Base-by-base conservation (phyloP, 53 echinoderm and acorn worm genomes). In the Holothuria leucospilota region DNA sequence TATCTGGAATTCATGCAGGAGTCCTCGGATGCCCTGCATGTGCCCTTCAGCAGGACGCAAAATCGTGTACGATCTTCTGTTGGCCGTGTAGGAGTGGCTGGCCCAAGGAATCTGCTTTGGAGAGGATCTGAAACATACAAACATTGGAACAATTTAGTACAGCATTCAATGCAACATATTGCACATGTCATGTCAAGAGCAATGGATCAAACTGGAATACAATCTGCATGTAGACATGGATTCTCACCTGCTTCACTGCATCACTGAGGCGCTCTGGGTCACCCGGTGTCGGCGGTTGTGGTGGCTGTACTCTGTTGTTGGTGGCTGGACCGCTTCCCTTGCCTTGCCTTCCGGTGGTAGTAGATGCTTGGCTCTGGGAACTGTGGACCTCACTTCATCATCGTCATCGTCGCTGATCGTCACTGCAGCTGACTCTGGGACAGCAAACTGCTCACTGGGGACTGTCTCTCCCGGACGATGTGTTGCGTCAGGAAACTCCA, bases 21-120 rank as follows among this genome's bases (percentile, higher is more conserved):
- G 74, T 53, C 73, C 75, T 73, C 74, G 67, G n/a, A n/a, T n/a
- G n/a, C n/a, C n/a, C n/a, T n/a, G 86, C 75, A 86, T 86, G 67
- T 86, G 86, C 67, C 87, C 87, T 70, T 87, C 87, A 77, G 78
- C 65, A 49, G 78, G 87, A 38, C 87, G 78, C 26, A 87, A 87
- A 87, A 87, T 87, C 66, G 71, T 78, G 60, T 59, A 59, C 60
- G 60, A 59, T 59, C 60, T 59, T 59, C 60, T 59, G 60, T 59
- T 59, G 60, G 60, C 60, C 60, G 60, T n/a, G n/a, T n/a, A n/a
- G n/a, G n/a, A 51, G 74, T 65, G 73, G 71, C 73, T 73, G 74
- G 74, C 68, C 40, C 51, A 86, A 21, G 74, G 61, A 86, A 72
- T 73, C 41, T 86, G 66, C 39, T 73, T 73, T 75, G n/a, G n/a